Percentiles rank a stretch among this genome's conserved stretches.
Conservation (phyloP, 1,140 invertebrate genomes). For the Listronotus bonariensis region DNA sequence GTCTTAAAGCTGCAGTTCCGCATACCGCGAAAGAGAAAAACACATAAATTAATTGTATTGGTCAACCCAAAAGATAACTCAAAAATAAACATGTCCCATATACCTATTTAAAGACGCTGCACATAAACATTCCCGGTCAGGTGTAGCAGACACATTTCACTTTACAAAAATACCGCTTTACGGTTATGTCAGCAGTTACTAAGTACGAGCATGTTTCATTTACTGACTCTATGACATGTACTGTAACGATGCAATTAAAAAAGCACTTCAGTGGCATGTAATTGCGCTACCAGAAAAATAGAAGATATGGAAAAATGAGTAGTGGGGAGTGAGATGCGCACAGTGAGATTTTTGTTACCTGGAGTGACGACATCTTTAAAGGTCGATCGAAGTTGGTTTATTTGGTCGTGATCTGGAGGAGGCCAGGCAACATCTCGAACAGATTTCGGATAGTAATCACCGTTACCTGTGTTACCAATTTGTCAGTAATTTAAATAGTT, state of each 20-base stretch:
- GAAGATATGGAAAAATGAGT: slow-evolving; percentile 1
- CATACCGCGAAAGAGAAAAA: not conserved
- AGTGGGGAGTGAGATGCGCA: slow-evolving; percentile 22
- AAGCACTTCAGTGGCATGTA: not conserved
- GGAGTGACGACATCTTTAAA: slow-evolving; percentile 50
- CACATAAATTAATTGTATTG: slow-evolving; percentile 2
- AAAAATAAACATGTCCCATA: slow-evolving; percentile 16
- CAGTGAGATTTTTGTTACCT: slow-evolving; percentile 40
- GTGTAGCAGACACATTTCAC: not conserved
- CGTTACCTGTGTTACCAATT: slow-evolving; percentile 43
- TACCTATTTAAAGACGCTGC: slow-evolving; percentile 25
- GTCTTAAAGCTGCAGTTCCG: not conserved
- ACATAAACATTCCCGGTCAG: not conserved
- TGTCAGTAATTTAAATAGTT: slow-evolving; percentile 1
- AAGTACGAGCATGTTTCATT: not conserved
- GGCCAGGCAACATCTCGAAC: slow-evolving; percentile 50
- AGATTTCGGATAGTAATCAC: slow-evolving; percentile 39
- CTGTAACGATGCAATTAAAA: no score
- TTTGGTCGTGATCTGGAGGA: slow-evolving; percentile 46
- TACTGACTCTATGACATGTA: not conserved
- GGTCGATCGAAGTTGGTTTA: slow-evolving; percentile 42
- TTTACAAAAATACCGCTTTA: slow-evolving; percentile 12
- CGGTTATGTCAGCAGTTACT: slow-evolving; percentile 3
- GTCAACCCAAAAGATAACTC: slow-evolving; percentile 8
- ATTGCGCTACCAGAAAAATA: slow-evolving; percentile 4